These are phyloP conservation scores for Diarsia rubi DNA, from an alignment of 2,888 invertebrate species.

Conservation along the genomic window DNA sequence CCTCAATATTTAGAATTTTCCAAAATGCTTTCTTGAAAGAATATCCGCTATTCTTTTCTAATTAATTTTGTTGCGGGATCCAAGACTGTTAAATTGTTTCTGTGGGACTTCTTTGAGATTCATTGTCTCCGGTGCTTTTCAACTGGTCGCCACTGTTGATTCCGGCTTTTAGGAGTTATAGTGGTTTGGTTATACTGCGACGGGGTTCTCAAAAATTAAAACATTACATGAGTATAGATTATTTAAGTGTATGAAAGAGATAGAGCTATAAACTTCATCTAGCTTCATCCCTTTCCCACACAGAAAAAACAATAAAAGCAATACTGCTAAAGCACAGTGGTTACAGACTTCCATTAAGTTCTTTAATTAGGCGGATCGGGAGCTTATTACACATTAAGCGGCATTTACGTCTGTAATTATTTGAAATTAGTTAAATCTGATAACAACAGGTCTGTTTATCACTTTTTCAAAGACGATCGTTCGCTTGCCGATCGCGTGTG, in stretches of 20 bases:
- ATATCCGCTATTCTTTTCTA: no score
- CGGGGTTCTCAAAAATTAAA: no score
- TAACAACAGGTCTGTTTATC: slow-evolving; percentile 68
- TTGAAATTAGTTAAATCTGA: slow-evolving; percentile 69
- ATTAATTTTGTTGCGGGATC: no score
- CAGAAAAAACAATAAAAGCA: neutral
- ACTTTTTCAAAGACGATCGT: slow-evolving; percentile 67
- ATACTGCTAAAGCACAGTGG: neutral
- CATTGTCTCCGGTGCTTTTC: no score
- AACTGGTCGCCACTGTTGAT: no score
- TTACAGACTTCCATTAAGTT: slow-evolving; percentile 16
- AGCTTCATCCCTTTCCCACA: neutral
- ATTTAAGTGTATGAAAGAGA: neutral
- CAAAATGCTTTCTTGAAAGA: neutral
- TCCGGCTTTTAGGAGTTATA: no score
- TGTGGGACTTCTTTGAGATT: no score
- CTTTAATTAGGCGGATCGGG: slow-evolving; percentile 54
- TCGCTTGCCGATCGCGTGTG: slow-evolving; percentile 44
- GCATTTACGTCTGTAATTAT: slow-evolving; percentile 61
- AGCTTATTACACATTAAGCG: slow-evolving; percentile 46
- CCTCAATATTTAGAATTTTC: neutral
- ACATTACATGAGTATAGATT: neutral
- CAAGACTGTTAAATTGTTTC: no score
- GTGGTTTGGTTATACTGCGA: no score
- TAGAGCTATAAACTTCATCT: neutral